Evolutionary conservation across 2,797 vertebrate species (phyloP).

Genomic region (Gadopsis marmoratus): DNA sequence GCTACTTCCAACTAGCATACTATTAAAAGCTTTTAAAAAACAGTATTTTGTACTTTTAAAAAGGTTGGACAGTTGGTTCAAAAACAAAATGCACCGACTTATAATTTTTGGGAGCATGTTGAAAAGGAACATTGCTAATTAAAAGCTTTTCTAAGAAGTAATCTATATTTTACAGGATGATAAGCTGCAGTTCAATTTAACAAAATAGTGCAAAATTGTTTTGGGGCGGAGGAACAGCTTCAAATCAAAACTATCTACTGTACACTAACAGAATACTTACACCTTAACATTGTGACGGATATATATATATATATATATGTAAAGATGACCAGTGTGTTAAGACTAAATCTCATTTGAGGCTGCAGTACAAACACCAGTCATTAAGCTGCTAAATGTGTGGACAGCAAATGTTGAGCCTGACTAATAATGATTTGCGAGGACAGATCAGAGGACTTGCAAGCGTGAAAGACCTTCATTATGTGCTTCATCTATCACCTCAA

Average conservation of each 20-base stretch:
- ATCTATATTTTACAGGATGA: too few species aligned
- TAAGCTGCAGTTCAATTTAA: too few species aligned
- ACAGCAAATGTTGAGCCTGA: conserved; percentile 53
- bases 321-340: background rate
- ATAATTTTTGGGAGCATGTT: background rate
- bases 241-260: too few species aligned
- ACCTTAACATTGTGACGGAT: background rate
- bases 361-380: background rate
- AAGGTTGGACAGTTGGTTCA: too few species aligned
- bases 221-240: too few species aligned
- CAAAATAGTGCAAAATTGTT: too few species aligned
- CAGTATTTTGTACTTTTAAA: too few species aligned
- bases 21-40: too few species aligned
- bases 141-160: background rate
- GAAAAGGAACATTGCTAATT: background rate
- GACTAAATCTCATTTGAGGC: background rate
- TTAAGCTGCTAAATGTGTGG: conserved; percentile 33
- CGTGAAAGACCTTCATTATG: conserved; percentile 52
- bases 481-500: conserved; percentile 57
- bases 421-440: conserved; percentile 58
- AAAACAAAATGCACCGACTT: too few species aligned
- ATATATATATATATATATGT: too few species aligned
- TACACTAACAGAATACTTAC: too few species aligned
- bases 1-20: background rate
- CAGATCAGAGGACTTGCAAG: conserved; percentile 55